phyloP scores from a whole-genome alignment of 2,888 invertebrate genomes.

The Autographa gamma region DNA sequence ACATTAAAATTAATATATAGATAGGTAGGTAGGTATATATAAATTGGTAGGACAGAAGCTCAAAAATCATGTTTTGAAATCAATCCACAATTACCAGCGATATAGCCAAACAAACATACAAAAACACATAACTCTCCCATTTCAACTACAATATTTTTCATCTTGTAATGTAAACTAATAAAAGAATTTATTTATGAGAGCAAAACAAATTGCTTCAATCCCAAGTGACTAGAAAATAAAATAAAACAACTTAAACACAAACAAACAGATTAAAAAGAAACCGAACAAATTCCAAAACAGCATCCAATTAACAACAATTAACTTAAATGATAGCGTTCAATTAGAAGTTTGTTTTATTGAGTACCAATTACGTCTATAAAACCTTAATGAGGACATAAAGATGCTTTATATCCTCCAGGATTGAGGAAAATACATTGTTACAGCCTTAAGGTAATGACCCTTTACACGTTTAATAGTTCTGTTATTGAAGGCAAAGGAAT shows the following conservation, averaged over 20 bases:
- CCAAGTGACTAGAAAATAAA: no score
- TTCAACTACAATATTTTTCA: no score
- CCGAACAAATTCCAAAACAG: background rate
- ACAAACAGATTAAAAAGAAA: conserved; percentile 8
- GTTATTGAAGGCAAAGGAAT: background rate
- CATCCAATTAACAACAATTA: conserved; percentile 34
- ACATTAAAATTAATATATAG: no score
- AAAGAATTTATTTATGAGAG: no score
- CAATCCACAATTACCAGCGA: no score
- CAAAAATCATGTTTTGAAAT: no score
- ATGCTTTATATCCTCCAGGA: conserved; percentile 10
- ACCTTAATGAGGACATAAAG: conserved; percentile 33
- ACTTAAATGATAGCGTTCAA: conserved; percentile 26
- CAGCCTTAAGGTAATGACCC: background rate
- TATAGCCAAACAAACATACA: no score
- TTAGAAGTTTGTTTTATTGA: conserved; percentile 48
- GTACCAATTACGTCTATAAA: conserved; percentile 30
- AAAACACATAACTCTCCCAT: no score
- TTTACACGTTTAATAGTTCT: background rate
- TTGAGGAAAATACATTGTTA: conserved; percentile 6
- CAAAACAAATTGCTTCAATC: no score
- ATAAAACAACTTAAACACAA: background rate
- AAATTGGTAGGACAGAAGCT: no score
- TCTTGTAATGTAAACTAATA: no score
- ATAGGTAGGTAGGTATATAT: no score